Conservation (phyloP, 2,113 vertebrate genomes). For the Semicossyphus pulcher region DNA sequence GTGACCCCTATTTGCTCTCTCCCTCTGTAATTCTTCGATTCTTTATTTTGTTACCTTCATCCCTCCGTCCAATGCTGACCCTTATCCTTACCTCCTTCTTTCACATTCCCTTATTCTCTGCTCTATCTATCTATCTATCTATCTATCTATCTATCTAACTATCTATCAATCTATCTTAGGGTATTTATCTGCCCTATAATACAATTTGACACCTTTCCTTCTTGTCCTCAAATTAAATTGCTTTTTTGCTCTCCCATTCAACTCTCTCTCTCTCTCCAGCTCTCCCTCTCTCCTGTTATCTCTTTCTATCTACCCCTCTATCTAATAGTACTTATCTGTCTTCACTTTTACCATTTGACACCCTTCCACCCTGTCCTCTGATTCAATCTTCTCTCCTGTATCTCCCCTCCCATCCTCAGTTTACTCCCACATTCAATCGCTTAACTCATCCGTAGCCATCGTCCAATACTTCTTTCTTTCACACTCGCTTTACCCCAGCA, state of each 20-base stretch:
- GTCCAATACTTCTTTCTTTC: slow-evolving; percentile 2
- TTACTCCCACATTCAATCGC: slow-evolving; percentile 1
- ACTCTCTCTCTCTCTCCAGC: slow-evolving; percentile 19
- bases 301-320: slow-evolving; percentile 45
- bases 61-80: slow-evolving; percentile 24
- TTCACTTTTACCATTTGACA: slow-evolving; percentile 53
- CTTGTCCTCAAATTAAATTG: slow-evolving; percentile 54
- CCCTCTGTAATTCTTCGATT: slow-evolving; percentile 2
- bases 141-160: slow-evolving; percentile 35
- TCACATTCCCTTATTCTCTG: background rate
- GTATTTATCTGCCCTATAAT: slow-evolving; percentile 50
- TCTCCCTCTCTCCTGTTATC: slow-evolving; percentile 13
- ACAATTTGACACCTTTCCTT: slow-evolving; percentile 47
- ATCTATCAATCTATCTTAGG: slow-evolving; percentile 32
- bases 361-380: slow-evolving; percentile 61
- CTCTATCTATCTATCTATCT: slow-evolving; percentile 31
- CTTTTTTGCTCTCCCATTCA: slow-evolving; percentile 15
- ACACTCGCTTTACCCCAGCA: slow-evolving; percentile 8
- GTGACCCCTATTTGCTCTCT: slow-evolving; percentile 49
- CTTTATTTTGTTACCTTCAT: slow-evolving; percentile 3
- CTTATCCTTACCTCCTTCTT: slow-evolving; percentile 15
- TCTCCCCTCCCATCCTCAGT: background rate
- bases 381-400: slow-evolving; percentile 53
- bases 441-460: background rate
- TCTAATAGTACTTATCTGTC: slow-evolving; percentile 56